Conservation (phyloP, 2,888 invertebrate species). For the Neoaliturus tenellus region DNA sequence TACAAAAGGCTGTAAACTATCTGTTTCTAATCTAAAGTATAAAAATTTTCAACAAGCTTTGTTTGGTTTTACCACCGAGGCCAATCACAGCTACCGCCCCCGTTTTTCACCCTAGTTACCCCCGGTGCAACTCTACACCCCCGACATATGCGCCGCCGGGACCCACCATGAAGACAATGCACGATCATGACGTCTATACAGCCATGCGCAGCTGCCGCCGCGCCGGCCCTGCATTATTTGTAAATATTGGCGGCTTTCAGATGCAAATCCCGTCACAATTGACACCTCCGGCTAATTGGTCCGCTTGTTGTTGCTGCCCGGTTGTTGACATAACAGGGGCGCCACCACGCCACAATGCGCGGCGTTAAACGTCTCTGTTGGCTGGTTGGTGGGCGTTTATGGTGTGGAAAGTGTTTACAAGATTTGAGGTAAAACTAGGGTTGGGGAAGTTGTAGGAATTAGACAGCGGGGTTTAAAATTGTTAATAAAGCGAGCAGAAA, state of each 20-base stretch:
- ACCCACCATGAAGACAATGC: background rate
- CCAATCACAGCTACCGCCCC: too few species aligned
- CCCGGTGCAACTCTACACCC: slow-evolving; percentile 45
- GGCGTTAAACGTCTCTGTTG: background rate
- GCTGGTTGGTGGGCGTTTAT: background rate
- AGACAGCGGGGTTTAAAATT: too few species aligned
- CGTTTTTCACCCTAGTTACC: background rate
- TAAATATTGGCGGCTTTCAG: slow-evolving; percentile 51
- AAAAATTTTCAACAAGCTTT: too few species aligned
- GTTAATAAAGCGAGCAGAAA: too few species aligned
- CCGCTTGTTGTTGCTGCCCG: slow-evolving; percentile 41
- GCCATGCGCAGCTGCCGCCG: background rate
- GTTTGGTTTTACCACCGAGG: too few species aligned
- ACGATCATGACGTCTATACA: slow-evolving; percentile 28
- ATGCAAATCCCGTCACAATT: slow-evolving; percentile 47
- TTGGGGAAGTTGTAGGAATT: too few species aligned
- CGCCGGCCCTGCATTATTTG: slow-evolving; percentile 32
- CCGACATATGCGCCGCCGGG: slow-evolving; percentile 25
- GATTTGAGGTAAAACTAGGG: too few species aligned
- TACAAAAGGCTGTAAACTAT: too few species aligned
- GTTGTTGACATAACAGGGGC: slow-evolving; percentile 48
- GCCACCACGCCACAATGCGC: background rate
- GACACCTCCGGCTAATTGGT: slow-evolving; percentile 51
- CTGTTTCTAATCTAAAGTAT: too few species aligned
- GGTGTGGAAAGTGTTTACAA: too few species aligned